These are phyloP conservation scores for Pangasius krempfi DNA, from an alignment of 2,797 vertebrate species.

Conservation along the genomic window DNA sequence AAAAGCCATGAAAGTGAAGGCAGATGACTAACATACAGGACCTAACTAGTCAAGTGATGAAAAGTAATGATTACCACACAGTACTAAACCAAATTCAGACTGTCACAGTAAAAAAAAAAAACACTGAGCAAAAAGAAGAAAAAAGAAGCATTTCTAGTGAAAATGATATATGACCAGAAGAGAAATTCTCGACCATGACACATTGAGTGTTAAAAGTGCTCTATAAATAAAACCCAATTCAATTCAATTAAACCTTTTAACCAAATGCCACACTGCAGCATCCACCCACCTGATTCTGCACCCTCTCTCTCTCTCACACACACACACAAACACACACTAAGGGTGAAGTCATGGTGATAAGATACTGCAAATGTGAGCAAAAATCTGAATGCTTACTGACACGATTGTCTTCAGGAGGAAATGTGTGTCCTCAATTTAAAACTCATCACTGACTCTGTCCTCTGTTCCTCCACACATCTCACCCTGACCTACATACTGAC, in stretches of 20 bases:
- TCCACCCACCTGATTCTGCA: not conserved
- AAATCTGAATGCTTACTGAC: not conserved
- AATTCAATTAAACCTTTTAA: not conserved
- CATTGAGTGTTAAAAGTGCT: not conserved
- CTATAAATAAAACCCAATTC: not conserved
- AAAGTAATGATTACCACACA: not conserved
- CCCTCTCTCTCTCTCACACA: not conserved
- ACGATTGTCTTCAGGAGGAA: not conserved
- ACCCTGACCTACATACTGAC: conserved; percentile 12
- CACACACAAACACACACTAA: conserved; percentile 3
- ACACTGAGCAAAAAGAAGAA: not conserved
- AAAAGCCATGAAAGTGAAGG: not conserved
- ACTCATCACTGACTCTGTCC: not conserved
- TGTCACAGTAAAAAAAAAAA: not conserved
- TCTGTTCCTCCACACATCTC: not conserved
- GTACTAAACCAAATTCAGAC: not conserved
- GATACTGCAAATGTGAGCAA: conserved; percentile 9
- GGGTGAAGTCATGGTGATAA: not conserved
- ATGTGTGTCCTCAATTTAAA: not conserved
- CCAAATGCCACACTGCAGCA: not conserved
- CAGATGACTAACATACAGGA: not conserved
- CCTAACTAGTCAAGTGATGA: not conserved
- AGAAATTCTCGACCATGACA: not conserved
- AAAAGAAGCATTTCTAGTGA: not conserved
- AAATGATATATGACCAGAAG: not conserved